Conservation (phyloP, 2,888 invertebrate species). For the Pristionchus japonicus region DNA sequence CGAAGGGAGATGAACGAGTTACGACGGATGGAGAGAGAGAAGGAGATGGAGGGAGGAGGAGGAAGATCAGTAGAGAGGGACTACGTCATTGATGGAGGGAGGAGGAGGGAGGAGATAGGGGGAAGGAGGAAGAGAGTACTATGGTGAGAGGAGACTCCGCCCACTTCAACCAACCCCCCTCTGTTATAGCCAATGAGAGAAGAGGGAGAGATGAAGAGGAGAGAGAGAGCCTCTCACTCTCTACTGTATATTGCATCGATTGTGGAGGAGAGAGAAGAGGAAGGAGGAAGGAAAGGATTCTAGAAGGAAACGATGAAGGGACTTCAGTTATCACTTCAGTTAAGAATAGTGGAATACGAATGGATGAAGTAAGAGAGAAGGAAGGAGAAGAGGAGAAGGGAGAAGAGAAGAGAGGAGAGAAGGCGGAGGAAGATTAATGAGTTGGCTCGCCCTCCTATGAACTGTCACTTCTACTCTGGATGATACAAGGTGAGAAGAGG, state of each 20-base stretch:
- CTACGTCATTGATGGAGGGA: not conserved
- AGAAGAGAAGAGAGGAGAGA: not conserved
- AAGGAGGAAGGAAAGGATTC: not conserved
- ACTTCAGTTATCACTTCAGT: not conserved
- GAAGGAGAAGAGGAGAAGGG: not conserved
- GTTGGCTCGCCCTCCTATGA: not conserved
- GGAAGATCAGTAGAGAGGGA: slow-evolving; percentile 33
- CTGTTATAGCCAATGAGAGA: slow-evolving; percentile 34
- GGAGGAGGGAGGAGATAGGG: slow-evolving; percentile 12
- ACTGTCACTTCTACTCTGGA: slow-evolving; percentile 9
- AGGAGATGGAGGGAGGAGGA: not conserved
- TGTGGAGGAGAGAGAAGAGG: not conserved
- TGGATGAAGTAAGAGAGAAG: not conserved
- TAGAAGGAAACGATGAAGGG: not conserved
- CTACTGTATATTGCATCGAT: slow-evolving; percentile 20
- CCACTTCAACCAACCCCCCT: not conserved
- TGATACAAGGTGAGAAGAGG: not conserved
- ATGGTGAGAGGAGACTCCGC: slow-evolving; percentile 31
- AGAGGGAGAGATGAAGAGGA: not conserved
- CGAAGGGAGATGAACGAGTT: slow-evolving; percentile 1
- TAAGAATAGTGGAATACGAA: not conserved
- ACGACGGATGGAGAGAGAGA: slow-evolving; percentile 18
- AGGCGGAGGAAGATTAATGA: slow-evolving; percentile 30
- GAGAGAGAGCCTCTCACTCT: slow-evolving; percentile 23
- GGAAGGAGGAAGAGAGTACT: not conserved